phyloP scores from a whole-genome alignment of 2,888 invertebrate species.

The Microctonus hyperodae region DNA sequence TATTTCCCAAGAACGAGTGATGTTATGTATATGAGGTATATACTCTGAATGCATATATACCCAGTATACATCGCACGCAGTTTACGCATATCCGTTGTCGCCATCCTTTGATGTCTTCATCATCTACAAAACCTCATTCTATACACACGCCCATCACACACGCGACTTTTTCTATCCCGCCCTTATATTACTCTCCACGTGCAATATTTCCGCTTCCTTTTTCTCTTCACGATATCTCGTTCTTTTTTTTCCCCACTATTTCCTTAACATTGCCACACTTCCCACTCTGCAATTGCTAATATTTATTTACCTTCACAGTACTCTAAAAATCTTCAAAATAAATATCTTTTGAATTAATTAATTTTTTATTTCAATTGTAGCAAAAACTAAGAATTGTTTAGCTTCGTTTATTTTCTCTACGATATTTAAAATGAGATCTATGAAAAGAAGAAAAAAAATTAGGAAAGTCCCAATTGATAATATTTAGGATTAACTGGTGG shows the following conservation, averaged over 20 bases:
- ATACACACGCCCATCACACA: constrained; percentile 24
- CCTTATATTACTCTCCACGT: constrained; percentile 24
- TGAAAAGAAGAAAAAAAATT: background rate
- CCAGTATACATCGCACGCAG: constrained; percentile 38
- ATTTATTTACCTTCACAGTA: too few relatives aligned
- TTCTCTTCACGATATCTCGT: constrained; percentile 20
- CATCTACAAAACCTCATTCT: constrained; percentile 38
- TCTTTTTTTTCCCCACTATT: constrained; percentile 7
- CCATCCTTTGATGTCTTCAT: constrained; percentile 57
- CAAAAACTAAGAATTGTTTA: background rate
- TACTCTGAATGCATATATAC: constrained; percentile 30
- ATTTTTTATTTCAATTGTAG: too few relatives aligned
- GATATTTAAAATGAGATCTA: background rate
- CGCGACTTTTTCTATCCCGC: constrained; percentile 15
- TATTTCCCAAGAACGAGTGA: constrained; percentile 49
- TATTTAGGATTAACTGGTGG: constrained; percentile 48
- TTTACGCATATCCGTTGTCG: constrained; percentile 62
- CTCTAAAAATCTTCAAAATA: too few relatives aligned
- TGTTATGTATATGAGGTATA: background rate
- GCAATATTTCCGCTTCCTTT: constrained; percentile 29
- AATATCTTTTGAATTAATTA: too few relatives aligned
- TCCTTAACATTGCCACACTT: too few relatives aligned
- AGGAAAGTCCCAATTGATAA: constrained; percentile 18
- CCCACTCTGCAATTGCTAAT: too few relatives aligned
- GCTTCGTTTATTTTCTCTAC: background rate